A percentile compares a stretch with the other conserved stretches of the same genome.
Evolutionary conservation across 2,113 vertebrate genomes (phyloP).

Genomic region (Syngnathus floridae): DNA sequence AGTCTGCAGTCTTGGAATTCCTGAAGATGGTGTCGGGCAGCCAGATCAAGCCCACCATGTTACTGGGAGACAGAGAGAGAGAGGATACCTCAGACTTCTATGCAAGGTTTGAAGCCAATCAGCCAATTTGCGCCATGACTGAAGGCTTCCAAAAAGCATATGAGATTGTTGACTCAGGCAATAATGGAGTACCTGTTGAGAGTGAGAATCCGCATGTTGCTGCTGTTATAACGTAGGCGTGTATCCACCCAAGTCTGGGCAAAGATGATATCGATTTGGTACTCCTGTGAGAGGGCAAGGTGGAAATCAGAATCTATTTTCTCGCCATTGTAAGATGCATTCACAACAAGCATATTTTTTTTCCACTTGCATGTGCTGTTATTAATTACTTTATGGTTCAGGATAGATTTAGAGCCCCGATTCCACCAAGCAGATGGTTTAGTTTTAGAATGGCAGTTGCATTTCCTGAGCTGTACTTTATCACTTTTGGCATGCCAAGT

Average conservation of each 20-base stretch:
- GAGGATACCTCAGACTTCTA: background rate
- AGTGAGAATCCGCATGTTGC: conserved; percentile 91
- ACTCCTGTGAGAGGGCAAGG: conserved; percentile 75
- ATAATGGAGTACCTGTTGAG: conserved; percentile 71
- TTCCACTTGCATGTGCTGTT: too few species aligned
- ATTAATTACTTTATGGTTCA: too few species aligned
- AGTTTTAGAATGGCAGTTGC: too few species aligned
- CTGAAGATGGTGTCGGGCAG: conserved; percentile 94
- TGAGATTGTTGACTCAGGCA: background rate
- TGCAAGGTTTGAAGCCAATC: conserved; percentile 14
- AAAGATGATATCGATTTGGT: conserved; percentile 98
- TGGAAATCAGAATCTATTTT: conserved; percentile 17
- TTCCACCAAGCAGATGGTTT: too few species aligned
- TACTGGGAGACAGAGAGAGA: conserved; percentile 65
- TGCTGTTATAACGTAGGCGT: conserved; percentile 87
- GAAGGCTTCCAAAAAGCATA: conserved; percentile 17
- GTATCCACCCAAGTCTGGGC: conserved; percentile 95
- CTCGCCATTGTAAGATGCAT: too few species aligned
- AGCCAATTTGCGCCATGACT: conserved; percentile 57
- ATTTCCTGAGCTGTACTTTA: too few species aligned
- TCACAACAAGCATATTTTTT: too few species aligned
- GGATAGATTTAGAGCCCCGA: too few species aligned
- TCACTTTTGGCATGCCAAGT: too few species aligned
- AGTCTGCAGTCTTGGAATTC: conserved; percentile 91
- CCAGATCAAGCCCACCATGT: conserved; percentile 97